Conservation (phyloP, 1,140 invertebrate genomes). For the Drosophila pectinifera region DNA sequence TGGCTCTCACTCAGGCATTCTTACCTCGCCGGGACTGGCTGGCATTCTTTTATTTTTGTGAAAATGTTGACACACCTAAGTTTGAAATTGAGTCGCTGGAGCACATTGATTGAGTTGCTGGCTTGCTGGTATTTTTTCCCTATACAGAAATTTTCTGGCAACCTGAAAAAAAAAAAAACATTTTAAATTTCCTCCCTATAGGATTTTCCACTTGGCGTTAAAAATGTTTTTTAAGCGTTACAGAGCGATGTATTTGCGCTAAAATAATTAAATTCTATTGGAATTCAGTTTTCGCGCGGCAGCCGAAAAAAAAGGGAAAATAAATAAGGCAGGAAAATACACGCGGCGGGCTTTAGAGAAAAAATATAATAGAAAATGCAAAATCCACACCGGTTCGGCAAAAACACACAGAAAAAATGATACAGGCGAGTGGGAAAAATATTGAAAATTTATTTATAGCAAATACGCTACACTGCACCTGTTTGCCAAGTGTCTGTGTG, state of each 20-base stretch:
- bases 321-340: not conserved
- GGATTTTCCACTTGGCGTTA: conserved; percentile 5
- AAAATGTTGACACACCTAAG: conserved; percentile 43
- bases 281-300: conserved; percentile 32
- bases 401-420: conserved; percentile 1
- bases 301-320: conserved; percentile 2
- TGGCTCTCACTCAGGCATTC: not conserved
- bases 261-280: conserved; percentile 50
- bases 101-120: conserved; percentile 42
- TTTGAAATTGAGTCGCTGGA: conserved; percentile 40
- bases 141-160: no score
- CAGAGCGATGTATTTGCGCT: not conserved
- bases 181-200: conserved; percentile 14
- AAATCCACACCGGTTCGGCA: not conserved
- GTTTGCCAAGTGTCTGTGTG: conserved; percentile 22
- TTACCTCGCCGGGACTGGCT: not conserved
- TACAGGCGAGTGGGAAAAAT: conserved; percentile 39
- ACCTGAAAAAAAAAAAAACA: conserved; percentile 9
- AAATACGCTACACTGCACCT: conserved; percentile 77
- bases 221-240: conserved; percentile 21
- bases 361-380: conserved; percentile 42
- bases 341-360: conserved; percentile 2
- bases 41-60: conserved; percentile 18
- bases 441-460: conserved; percentile 79
- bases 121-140: conserved; percentile 1